Percentiles rank a stretch among this genome's conserved stretches.
Evolutionary conservation across 2,888 invertebrate species (phyloP).

Genomic region (Geophilus truncorum): DNA sequence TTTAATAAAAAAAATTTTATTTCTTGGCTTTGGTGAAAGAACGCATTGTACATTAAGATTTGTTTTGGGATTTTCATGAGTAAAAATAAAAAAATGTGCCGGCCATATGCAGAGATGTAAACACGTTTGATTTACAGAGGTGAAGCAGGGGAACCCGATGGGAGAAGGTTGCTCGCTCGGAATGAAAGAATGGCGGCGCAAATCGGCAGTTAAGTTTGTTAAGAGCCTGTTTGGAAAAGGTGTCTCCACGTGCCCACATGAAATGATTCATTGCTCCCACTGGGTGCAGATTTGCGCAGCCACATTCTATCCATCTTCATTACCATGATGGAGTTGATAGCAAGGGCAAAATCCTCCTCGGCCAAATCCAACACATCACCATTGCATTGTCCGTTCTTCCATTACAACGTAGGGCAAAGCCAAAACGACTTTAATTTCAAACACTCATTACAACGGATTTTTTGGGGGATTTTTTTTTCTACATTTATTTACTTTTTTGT

Average conservation of each 20-base stretch:
- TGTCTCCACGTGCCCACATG: background rate
- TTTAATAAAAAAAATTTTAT: background rate
- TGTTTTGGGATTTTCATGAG: background rate
- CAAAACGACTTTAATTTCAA: background rate
- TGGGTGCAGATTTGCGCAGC: background rate
- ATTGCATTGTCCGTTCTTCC: background rate
- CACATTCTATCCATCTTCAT: background rate
- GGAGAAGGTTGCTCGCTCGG: background rate
- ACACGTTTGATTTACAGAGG: background rate
- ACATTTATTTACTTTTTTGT: background rate
- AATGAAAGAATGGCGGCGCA: background rate
- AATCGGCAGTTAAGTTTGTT: background rate
- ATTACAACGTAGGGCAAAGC: no score
- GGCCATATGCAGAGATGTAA: background rate
- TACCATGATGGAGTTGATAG: background rate
- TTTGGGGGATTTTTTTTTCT: background rate
- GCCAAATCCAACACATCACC: no score
- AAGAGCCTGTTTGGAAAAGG: background rate
- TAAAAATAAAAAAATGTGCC: background rate
- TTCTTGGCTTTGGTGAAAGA: no score
- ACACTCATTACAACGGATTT: background rate
- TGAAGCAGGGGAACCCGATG: background rate
- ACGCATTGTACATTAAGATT: background rate
- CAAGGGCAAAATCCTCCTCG: background rate
- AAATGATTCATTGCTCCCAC: background rate